Percentiles rank a stretch among this genome's conserved stretches.
phyloP scores from a whole-genome alignment of 2,113 vertebrate genomes.

The Bufo gargarizans region DNA sequence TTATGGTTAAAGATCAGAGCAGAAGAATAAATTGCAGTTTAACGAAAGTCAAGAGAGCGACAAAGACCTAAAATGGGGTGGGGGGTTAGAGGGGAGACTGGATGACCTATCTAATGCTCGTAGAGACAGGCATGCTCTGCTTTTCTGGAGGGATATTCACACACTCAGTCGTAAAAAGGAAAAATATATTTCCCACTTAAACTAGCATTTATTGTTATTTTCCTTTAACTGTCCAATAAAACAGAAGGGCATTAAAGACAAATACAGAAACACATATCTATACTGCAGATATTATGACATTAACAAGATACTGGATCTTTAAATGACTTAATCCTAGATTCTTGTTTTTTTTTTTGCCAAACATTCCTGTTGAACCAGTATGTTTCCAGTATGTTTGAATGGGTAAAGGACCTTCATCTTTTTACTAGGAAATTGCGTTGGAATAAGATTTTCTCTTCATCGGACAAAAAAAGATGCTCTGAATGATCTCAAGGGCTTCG shows the following conservation, averaged over 20 bases:
- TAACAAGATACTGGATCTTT: background rate
- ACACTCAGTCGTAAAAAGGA: background rate
- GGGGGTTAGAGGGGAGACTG: constrained; percentile 33
- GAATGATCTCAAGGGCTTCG: too few species aligned
- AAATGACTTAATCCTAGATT: background rate
- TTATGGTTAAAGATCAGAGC: constrained; percentile 60
- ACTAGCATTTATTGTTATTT: constrained; percentile 28
- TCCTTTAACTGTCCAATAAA: constrained; percentile 39
- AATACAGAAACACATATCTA: background rate
- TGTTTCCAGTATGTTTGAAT: too few species aligned
- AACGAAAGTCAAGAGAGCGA: constrained; percentile 56
- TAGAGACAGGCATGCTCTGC: constrained; percentile 6
- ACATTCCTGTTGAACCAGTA: too few species aligned
- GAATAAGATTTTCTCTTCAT: too few species aligned
- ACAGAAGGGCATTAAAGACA: background rate
- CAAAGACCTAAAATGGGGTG: constrained; percentile 35
- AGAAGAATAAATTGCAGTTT: constrained; percentile 59
- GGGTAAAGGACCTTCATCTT: too few species aligned
- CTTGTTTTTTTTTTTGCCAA: background rate
- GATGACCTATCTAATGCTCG: constrained; percentile 37
- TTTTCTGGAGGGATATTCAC: background rate
- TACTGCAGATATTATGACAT: background rate
- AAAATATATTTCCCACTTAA: constrained; percentile 29
- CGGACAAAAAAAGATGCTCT: too few species aligned
- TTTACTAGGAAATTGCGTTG: too few species aligned